phyloP scores from a whole-genome alignment of 2,797 vertebrate species.

The Poecile montanus region DNA sequence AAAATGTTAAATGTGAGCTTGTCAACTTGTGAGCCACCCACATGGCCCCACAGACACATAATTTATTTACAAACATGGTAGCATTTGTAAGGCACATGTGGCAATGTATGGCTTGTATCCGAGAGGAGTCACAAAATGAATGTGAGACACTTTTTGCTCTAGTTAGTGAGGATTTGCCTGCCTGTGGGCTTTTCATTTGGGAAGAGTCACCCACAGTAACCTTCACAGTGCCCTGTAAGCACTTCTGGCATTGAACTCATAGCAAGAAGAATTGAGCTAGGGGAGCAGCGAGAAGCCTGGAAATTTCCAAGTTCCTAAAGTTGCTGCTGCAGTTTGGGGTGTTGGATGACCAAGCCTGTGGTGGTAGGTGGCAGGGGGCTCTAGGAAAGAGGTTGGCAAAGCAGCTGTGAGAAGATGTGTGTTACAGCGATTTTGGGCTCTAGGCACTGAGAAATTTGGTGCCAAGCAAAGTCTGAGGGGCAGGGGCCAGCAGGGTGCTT shows the following conservation, averaged over 20 bases:
- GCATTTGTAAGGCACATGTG: fast-evolving
- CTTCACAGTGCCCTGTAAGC: neutral
- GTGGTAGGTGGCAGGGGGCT: neutral
- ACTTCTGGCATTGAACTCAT: neutral
- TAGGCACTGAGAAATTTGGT: neutral
- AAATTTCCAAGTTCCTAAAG: neutral
- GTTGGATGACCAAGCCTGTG: neutral
- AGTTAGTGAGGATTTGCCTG: neutral
- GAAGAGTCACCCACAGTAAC: neutral
- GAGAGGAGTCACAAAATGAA: neutral
- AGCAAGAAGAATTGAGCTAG: neutral
- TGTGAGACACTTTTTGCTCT: neutral
- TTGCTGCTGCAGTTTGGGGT: neutral
- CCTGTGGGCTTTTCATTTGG: neutral
- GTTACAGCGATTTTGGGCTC: fast-evolving
- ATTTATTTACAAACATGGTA: neutral
- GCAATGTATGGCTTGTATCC: neutral
- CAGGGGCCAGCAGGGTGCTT: neutral
- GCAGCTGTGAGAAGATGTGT: neutral
- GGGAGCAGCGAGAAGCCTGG: neutral
- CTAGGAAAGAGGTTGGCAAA: neutral
- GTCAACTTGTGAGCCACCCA: neutral
- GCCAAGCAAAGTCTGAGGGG: neutral
- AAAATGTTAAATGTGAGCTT: neutral
- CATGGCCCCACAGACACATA: neutral